Evolutionary conservation across 2,797 vertebrate genomes (phyloP).

Genomic region (Chelmon rostratus): DNA sequence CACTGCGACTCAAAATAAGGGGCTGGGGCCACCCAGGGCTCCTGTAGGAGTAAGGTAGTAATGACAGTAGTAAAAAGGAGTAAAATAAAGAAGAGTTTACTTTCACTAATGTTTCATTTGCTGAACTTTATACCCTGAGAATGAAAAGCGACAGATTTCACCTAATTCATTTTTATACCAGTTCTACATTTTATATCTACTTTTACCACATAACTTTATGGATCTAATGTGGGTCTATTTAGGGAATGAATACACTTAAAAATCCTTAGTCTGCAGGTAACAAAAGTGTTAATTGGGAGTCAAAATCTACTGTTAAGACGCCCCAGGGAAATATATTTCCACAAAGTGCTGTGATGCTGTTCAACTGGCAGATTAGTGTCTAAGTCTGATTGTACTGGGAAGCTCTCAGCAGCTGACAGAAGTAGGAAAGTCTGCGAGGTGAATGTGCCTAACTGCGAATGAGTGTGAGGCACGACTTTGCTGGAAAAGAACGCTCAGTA

Average conservation of each 20-base stretch:
- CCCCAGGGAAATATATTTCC: background rate
- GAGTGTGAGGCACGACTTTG: slow-evolving; percentile 40
- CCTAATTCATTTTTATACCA: background rate
- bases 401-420: slow-evolving; percentile 6
- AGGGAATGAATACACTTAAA: background rate
- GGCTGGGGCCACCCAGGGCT: background rate
- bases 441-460: slow-evolving; percentile 28
- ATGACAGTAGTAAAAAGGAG: no score
- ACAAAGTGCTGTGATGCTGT: background rate
- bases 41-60: no score
- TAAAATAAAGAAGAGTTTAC: background rate
- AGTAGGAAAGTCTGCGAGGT: background rate
- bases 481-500: slow-evolving; percentile 34
- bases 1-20: background rate
- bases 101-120: background rate
- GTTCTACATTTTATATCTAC: background rate
- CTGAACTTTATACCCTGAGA: background rate
- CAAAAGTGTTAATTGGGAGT: background rate
- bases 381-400: background rate
- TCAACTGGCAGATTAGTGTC: background rate
- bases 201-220: background rate
- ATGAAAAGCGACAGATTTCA: background rate
- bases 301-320: slow-evolving; percentile 3
- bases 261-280: background rate
- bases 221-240: background rate